Conservation (phyloP, 1,140 invertebrate species). For the Listronotus oregonensis region DNA sequence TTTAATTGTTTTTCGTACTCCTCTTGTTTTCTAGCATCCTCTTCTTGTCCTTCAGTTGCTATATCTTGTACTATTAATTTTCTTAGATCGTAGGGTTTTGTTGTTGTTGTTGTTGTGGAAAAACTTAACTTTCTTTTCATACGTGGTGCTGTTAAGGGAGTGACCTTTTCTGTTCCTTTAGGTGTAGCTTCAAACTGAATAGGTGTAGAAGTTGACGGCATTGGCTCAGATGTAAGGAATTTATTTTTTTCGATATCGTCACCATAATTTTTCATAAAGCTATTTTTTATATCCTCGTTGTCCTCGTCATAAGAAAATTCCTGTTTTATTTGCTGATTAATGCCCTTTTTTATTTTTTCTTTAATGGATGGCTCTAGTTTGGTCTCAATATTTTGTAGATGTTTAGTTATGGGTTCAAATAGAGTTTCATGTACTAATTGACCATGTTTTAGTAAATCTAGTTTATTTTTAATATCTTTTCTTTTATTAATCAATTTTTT, state of each 20-base stretch:
- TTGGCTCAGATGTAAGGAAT: too few relatives aligned
- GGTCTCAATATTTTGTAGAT: conserved; percentile 1
- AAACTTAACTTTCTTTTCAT: conserved; percentile 7
- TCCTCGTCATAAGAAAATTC: too few relatives aligned
- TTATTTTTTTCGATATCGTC: too few relatives aligned
- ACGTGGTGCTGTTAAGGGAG: background rate
- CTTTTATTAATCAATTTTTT: background rate
- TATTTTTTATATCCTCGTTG: too few relatives aligned
- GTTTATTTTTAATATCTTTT: conserved; percentile 1
- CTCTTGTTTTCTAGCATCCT: conserved; percentile 1
- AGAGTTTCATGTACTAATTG: conserved; percentile 3
- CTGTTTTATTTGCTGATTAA: too few relatives aligned
- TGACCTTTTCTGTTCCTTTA: background rate
- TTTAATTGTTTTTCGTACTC: conserved; percentile 7
- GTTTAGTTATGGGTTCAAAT: conserved; percentile 5
- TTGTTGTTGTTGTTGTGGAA: background rate
- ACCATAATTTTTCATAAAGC: too few relatives aligned
- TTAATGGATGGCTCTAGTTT: background rate
- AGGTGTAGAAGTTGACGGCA: background rate
- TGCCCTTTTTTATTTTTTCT: too few relatives aligned
- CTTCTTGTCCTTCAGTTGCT: background rate
- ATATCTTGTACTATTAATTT: conserved; percentile 1
- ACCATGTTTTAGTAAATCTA: conserved; percentile 6
- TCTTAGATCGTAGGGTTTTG: background rate
- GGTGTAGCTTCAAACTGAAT: background rate